Evolutionary conservation across 2,888 invertebrate genomes (phyloP).

Genomic region (Ariolimax columbianus): DNA sequence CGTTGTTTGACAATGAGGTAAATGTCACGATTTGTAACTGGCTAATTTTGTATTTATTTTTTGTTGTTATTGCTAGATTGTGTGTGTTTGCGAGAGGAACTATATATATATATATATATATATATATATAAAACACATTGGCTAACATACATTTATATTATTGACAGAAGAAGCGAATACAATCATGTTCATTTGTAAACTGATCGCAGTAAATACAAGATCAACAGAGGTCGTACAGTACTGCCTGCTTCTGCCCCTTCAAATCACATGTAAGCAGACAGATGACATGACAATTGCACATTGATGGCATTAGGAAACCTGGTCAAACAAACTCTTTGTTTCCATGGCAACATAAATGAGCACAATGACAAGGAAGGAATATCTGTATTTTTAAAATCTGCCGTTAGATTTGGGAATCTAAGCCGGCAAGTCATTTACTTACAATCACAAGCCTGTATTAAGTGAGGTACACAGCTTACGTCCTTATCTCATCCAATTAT

Average conservation of each 20-base stretch:
- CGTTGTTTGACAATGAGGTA: no score
- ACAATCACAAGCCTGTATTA: neutral
- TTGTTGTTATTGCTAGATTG: no score
- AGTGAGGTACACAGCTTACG: neutral
- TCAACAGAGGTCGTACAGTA: constrained; percentile 10
- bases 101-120: no score
- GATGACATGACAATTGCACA: neutral
- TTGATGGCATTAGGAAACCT: neutral
- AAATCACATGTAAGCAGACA: constrained; percentile 13
- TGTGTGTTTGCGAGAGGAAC: no score
- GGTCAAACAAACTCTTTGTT: neutral
- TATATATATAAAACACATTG: constrained; percentile 1
- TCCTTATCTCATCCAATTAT: neutral
- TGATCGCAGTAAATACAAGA: constrained; percentile 14
- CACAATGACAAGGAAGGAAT: neutral
- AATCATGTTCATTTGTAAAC: constrained; percentile 1
- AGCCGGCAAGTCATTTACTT: neutral
- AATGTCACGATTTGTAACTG: no score
- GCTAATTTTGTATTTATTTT: no score
- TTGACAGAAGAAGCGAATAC: constrained; percentile 24
- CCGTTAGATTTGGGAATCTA: neutral
- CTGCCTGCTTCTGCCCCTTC: no score
- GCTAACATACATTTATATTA: constrained; percentile 32
- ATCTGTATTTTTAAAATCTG: neutral
- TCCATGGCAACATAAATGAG: constrained; percentile 24